A percentile compares a stretch with the other conserved stretches of the same genome.
These are phyloP conservation scores for Tautogolabrus adspersus DNA, from an alignment of 2,113 vertebrate species.

Conservation along the genomic window DNA sequence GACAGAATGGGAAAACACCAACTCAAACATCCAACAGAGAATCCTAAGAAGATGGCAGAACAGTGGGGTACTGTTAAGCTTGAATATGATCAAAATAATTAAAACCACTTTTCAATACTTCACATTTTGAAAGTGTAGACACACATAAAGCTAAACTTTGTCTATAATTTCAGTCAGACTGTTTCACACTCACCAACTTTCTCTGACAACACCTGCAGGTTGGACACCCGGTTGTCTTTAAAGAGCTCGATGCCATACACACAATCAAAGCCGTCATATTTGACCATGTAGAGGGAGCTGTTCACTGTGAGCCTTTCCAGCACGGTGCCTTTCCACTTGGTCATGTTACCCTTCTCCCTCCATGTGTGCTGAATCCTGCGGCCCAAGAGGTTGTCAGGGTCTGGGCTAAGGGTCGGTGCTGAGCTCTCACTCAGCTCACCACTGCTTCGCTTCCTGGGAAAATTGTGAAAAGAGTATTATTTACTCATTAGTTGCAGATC, in stretches of 20 bases:
- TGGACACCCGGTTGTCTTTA: conserved; percentile 85
- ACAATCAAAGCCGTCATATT: conserved; percentile 87
- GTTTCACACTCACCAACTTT: conserved; percentile 82
- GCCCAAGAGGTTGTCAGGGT: conserved; percentile 84
- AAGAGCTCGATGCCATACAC: conserved; percentile 88
- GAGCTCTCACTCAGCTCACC: conserved; percentile 84
- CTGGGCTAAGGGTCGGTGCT: conserved; percentile 72
- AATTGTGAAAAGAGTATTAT: background rate
- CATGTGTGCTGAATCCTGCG: conserved; percentile 86
- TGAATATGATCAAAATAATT: background rate
- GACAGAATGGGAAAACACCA: background rate
- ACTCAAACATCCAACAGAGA: background rate
- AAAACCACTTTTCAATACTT: background rate
- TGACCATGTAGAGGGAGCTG: conserved; percentile 86
- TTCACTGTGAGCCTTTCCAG: conserved; percentile 85
- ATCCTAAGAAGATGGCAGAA: background rate
- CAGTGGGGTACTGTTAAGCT: no score
- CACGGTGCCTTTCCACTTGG: conserved; percentile 88
- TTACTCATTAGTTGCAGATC: background rate
- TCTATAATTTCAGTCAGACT: background rate
- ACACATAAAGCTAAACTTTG: background rate
- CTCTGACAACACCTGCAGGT: conserved; percentile 83
- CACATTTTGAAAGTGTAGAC: background rate
- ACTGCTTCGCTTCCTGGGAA: conserved; percentile 84
- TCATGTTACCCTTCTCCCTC: conserved; percentile 85